Percentiles rank a stretch among this genome's conserved stretches.
phyloP scores from a whole-genome alignment of 2,113 vertebrate species.

The Marmota monax region DNA sequence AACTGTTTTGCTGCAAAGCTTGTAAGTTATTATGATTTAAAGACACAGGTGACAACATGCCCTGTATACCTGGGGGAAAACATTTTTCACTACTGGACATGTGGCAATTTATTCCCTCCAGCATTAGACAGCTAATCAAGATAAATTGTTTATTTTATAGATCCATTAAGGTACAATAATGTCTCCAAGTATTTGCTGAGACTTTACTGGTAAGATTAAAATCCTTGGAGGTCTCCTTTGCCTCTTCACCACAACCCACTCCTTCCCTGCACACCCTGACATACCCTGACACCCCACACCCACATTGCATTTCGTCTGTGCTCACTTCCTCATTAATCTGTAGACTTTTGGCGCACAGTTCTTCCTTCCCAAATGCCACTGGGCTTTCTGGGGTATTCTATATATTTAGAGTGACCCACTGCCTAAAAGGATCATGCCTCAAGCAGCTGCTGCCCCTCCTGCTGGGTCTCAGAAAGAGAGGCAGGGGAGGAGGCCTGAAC shows the following conservation, averaged over 20 bases:
- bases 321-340: too few relatives aligned
- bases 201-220: neutral
- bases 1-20: neutral
- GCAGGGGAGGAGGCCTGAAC: neutral
- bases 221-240: neutral
- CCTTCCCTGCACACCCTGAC: neutral
- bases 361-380: neutral
- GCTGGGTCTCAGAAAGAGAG: neutral
- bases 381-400: neutral
- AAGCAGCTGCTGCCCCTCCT: neutral
- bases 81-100: neutral
- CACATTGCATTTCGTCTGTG: fast-evolving
- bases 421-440: neutral
- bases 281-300: too few relatives aligned
- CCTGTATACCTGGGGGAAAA: neutral
- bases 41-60: neutral
- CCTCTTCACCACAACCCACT: fast-evolving
- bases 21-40: neutral
- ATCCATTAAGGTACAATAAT: neutral
- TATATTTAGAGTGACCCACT: fast-evolving
- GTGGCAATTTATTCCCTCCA: neutral
- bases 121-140: neutral
- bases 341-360: neutral
- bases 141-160: neutral
- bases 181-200: neutral